phyloP scores from a whole-genome alignment of 2,888 invertebrate genomes.

The Geophilus truncorum region DNA sequence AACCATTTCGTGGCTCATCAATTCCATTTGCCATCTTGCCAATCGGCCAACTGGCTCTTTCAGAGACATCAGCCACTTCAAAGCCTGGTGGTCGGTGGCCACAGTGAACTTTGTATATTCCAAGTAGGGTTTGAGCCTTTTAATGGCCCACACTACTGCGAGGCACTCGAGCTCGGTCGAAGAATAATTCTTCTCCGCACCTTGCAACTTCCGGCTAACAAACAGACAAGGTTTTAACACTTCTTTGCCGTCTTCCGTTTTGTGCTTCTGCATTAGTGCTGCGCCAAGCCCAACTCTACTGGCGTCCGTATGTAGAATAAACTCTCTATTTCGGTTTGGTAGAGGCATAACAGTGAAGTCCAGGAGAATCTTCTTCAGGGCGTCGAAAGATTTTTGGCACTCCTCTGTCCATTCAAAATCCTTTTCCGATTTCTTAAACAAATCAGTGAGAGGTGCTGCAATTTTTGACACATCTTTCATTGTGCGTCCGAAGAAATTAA shows the following conservation, averaged over 20 bases:
- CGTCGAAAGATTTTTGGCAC: neutral
- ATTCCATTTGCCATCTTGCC: neutral
- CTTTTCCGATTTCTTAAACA: neutral
- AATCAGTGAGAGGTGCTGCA: neutral
- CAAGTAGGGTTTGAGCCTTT: neutral
- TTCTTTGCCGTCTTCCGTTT: neutral
- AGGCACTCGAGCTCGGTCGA: neutral
- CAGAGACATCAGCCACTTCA: neutral
- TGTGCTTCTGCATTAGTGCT: neutral
- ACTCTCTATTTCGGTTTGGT: neutral
- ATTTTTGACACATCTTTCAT: neutral
- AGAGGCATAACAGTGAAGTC: neutral
- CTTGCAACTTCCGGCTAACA: neutral
- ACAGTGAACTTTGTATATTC: neutral
- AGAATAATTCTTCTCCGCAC: neutral
- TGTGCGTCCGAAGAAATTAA: neutral
- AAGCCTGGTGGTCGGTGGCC: neutral
- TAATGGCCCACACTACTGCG: neutral
- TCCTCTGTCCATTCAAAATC: neutral
- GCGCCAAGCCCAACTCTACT: neutral
- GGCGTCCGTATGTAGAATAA: neutral
- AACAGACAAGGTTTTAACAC: neutral
- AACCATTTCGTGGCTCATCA: neutral
- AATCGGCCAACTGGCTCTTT: neutral
- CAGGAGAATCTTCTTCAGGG: neutral